These are phyloP conservation scores for Blastobasis adustella DNA, from an alignment of 2,888 invertebrate species.

Conservation along the genomic window DNA sequence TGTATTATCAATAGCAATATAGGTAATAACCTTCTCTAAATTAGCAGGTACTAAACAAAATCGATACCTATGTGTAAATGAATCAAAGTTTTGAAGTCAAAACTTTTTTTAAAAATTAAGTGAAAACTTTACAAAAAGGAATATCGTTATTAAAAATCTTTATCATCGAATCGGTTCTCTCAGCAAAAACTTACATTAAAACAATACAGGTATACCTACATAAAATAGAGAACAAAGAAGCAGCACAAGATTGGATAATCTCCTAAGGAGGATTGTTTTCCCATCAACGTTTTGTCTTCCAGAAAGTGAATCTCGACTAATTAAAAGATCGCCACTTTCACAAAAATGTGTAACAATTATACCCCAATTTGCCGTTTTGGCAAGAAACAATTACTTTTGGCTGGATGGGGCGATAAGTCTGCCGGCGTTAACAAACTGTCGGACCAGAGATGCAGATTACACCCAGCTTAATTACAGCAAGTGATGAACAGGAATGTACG, in stretches of 20 bases:
- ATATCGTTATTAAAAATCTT: no score
- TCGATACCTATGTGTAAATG: no score
- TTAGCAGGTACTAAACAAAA: no score
- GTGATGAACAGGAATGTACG: background rate
- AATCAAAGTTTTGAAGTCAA: no score
- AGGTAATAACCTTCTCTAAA: no score
- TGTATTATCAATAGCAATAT: no score
- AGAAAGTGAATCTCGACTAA: no score
- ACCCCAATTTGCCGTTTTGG: constrained; percentile 35
- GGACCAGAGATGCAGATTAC: constrained; percentile 15
- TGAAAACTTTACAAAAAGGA: no score
- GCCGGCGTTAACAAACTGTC: constrained; percentile 6
- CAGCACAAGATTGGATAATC: background rate
- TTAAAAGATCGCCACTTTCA: background rate
- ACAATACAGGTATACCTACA: background rate
- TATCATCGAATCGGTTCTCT: background rate
- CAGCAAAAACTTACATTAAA: background rate
- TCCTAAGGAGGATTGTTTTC: background rate
- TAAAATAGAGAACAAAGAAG: background rate
- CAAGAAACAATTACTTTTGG: constrained; percentile 52
- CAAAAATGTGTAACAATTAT: constrained; percentile 32
- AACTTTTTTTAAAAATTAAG: no score
- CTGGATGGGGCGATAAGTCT: constrained; percentile 37
- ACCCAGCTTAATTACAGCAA: constrained; percentile 32
- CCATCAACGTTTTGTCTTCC: no score